Conservation (phyloP, 2,797 vertebrate species). For the Siniperca scherzeri region DNA sequence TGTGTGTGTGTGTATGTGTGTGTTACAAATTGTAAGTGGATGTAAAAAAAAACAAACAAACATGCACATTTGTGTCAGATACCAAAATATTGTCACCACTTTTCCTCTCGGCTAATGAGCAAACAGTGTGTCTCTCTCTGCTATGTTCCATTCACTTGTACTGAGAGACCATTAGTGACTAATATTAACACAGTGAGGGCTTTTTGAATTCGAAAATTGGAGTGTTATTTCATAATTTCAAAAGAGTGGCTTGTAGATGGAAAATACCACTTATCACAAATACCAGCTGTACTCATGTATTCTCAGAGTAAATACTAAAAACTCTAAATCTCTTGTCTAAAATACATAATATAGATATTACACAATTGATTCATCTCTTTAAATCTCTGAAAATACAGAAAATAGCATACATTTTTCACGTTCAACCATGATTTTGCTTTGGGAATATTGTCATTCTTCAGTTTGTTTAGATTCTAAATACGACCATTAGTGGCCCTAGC, state of each 20-base stretch:
- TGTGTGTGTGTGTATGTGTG: background rate
- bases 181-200: conserved; percentile 29
- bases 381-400: background rate
- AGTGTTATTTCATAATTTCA: conserved; percentile 20
- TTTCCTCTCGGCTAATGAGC: conserved; percentile 47
- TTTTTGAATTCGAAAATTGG: conserved; percentile 22
- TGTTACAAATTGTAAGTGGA: conserved; percentile 17
- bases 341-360: background rate
- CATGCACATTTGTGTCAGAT: conserved; percentile 17
- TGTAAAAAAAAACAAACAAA: conserved; percentile 21
- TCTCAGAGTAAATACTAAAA: conserved; percentile 6
- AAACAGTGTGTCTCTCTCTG: conserved; percentile 47
- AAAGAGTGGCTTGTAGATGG: background rate
- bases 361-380: background rate
- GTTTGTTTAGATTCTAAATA: conserved; percentile 4
- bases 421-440: background rate
- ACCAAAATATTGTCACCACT: conserved; percentile 37
- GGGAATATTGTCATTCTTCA: background rate
- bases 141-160: conserved; percentile 38
- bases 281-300: background rate
- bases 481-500: conserved; percentile 11
- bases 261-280: conserved; percentile 27
- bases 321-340: background rate
- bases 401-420: too few species aligned
- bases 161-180: conserved; percentile 31